Evolutionary conservation across 1,140 invertebrate species (phyloP).

Genomic region (Venturia canescens): DNA sequence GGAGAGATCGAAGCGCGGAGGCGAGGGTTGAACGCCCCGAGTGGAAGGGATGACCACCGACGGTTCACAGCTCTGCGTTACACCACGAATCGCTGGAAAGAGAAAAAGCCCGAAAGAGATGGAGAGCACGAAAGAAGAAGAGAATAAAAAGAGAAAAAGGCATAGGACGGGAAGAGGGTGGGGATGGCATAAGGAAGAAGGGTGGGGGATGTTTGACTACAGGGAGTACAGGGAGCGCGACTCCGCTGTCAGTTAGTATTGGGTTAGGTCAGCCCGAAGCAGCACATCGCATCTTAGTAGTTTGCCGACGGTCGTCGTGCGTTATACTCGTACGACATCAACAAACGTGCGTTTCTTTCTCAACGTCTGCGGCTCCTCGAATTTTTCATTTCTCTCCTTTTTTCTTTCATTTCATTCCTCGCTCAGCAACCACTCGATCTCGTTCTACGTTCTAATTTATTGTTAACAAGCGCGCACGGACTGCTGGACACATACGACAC

Average conservation of each 20-base stretch:
- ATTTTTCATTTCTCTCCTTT: conserved; percentile 34
- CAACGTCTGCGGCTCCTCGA: conserved; percentile 2
- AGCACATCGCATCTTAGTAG: conserved; percentile 57
- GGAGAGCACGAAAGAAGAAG: not conserved
- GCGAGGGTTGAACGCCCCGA: conserved; percentile 45
- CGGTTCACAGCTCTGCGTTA: not conserved
- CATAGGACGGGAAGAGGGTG: conserved; percentile 40
- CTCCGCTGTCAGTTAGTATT: conserved; percentile 70
- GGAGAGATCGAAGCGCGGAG: conserved; percentile 34
- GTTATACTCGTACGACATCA: conserved; percentile 35
- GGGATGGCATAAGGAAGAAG: conserved; percentile 41
- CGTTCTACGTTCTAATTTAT: not conserved
- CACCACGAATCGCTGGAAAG: not conserved
- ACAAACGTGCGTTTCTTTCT: conserved; percentile 33
- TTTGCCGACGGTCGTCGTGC: conserved; percentile 48
- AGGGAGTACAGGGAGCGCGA: conserved; percentile 60
- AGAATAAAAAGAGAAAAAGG: conserved; percentile 1
- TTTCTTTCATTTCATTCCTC: conserved; percentile 27
- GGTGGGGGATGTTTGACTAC: conserved; percentile 69
- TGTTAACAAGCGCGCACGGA: too few species aligned
- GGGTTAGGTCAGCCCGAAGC: conserved; percentile 75
- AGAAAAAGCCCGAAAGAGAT: not conserved
- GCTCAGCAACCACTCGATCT: not conserved
- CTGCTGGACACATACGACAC: not conserved
- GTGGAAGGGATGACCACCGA: conserved; percentile 42